Percentiles rank a stretch among this genome's conserved stretches.
phyloP scores from a whole-genome alignment of 2,113 vertebrate species.

The Pelodiscus sinensis region DNA sequence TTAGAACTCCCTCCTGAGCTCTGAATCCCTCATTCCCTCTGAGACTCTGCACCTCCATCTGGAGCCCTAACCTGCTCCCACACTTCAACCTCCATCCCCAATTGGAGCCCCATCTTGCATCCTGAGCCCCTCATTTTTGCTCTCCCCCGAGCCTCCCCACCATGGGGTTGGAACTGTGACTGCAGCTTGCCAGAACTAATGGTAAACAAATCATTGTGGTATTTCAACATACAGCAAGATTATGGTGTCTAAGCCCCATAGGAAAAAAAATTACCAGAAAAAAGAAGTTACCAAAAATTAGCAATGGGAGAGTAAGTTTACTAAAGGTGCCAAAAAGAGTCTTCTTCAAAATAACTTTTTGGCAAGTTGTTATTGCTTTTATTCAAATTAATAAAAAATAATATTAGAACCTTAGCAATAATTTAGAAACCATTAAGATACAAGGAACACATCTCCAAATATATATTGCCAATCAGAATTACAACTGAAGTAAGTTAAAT shows the following conservation, averaged over 20 bases:
- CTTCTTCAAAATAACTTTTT: not conserved
- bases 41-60: no score
- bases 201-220: not conserved
- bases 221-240: not conserved
- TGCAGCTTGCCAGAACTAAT: not conserved
- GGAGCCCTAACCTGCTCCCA: no score
- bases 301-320: not conserved
- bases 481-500: not conserved
- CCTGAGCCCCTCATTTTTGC: no score
- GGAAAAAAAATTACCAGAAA: not conserved
- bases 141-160: no score
- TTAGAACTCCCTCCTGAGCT: no score
- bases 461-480: not conserved
- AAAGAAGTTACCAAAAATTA: not conserved
- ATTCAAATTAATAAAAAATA: not conserved
- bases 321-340: not conserved
- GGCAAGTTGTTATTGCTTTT: not conserved
- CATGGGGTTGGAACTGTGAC: no score
- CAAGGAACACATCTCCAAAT: not conserved
- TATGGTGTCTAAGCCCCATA: not conserved
- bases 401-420: not conserved
- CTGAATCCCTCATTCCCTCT: no score
- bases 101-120: no score
- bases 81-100: no score
- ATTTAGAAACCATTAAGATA: not conserved